Base-by-base conservation (phyloP, 1,140 invertebrate genomes). In the Drosophila lacteicornis region DNA sequence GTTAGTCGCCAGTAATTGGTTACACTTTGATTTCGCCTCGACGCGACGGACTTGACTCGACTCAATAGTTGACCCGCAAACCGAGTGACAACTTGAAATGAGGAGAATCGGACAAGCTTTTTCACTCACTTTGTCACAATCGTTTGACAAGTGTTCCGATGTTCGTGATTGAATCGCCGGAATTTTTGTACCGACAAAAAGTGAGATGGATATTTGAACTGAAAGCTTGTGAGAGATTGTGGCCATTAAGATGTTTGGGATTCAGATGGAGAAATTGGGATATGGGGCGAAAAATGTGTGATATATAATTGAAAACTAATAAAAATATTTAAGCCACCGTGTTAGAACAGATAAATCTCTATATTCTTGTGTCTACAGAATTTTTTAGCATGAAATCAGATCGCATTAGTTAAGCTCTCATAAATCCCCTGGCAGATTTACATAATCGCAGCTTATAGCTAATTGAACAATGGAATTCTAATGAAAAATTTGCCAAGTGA, bases 401-500 rank as follows among this genome's bases (percentile, higher is more conserved):
- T 51, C n/a, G 17, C 67, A 59, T 73, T 51, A 51, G 38, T 36
- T 73, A 19, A 58, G 25, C 38, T 50, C 53, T 25, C 67, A 73
- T 59, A 73, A 73, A 60, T 59, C 13, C 55, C 42, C 53, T 22
- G n/a, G 12, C 45, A 22, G 27, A 70, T 70, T 70, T 56, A 46
- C 56, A 36, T 50, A 78, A 65, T 33, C 25, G 8, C 4, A 56
- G 17, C 9, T 25, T 36, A 9, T 15, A 33, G 62, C 42, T 88
- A 80, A 80, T 88, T 77, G 73, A 79, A 88, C 71, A 88, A 83
- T 80, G 80, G 79, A 88, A 87, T 88, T 88, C 80, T 69, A 77
- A 83, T 74, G 76, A 69, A 77, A 77, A 80, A 80, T 84, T 73
- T 59, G 49, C 67, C 58, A 75, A 47, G 81, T 85, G 66, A 80